Evolutionary conservation across 1,140 invertebrate genomes (phyloP), one percentile per base, ranked within the genome.

Genomic region (Drosophila pandora): DNA sequence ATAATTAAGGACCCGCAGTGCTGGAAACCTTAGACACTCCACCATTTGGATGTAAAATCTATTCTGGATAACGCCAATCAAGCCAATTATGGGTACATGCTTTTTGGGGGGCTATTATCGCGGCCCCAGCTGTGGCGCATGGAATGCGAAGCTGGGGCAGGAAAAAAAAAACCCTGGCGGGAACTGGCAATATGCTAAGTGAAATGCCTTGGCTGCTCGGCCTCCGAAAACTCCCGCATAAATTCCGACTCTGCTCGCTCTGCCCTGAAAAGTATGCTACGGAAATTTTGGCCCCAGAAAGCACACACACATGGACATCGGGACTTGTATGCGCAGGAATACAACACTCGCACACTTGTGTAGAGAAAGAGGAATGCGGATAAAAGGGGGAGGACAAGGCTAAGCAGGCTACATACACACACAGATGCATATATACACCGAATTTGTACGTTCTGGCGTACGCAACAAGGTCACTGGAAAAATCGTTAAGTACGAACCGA

Each of bases 381-480:
- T 41, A 67, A 65, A 67, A 22, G 43, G 25, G 61, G 58, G 55
- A 57, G 70, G 57, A 60, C 79, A 87, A 82, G 83, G 82, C 81
- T 82, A 84, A 80, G 72, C 78, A 83, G 80, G 59, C 67, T 45
- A 63, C 52, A 55, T 65, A 81, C 28, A 76, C 61, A 76, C 67
- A 60, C 64, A 69, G 45, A 67, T 23, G 41, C 65, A 60, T 21
- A 65, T 10, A 49, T 34, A 62, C 52, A 57, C 60, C 48, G 13
- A 71, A 61, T 50, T 55, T 76, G 69, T 77, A 75, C 76, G 72
- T 53, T 74, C 60, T 76, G 52, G 84, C 75, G 84, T 89, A 91
- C 90, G 87, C 90, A 91, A 91, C 90, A 91, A 91, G 90, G 90
- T 91, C 90, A 91, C 83, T 91, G 90, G 90, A 91, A 91, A 90